Conservation (phyloP, 2,113 vertebrate genomes). For the Ceuthmochares aereus region DNA sequence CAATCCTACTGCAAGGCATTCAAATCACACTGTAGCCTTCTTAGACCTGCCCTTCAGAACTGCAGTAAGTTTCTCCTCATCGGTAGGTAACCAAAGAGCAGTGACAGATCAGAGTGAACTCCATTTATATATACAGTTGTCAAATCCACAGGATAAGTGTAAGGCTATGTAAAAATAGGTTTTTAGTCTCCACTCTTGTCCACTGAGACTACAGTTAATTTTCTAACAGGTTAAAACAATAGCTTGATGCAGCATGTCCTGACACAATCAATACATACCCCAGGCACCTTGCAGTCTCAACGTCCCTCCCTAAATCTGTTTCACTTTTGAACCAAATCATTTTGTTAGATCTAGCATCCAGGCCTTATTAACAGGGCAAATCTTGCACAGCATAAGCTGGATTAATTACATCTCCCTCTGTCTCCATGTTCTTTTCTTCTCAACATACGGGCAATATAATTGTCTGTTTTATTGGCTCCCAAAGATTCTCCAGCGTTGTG, state of each 20-base stretch:
- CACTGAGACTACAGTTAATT: not conserved
- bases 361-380: not conserved
- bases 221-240: not conserved
- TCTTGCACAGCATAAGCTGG: not conserved
- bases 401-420: not conserved
- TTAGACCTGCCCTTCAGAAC: not conserved
- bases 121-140: not conserved
- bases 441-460: not conserved
- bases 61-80: not conserved
- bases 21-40: not conserved
- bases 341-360: not conserved
- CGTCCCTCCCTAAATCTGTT: not conserved
- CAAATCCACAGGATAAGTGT: not conserved
- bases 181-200: not conserved
- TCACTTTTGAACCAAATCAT: not conserved
- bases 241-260: not conserved
- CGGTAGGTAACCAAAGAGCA: not conserved
- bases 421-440: not conserved
- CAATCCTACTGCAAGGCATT: not conserved
- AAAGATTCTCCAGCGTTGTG: not conserved
- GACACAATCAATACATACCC: not conserved
- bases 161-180: not conserved
- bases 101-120: not conserved
- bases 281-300: not conserved
- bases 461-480: not conserved